Percentiles rank a stretch among this genome's conserved stretches.
These are phyloP conservation scores for Tinea trinotella DNA, from an alignment of 2,888 invertebrate species.

Conservation along the genomic window DNA sequence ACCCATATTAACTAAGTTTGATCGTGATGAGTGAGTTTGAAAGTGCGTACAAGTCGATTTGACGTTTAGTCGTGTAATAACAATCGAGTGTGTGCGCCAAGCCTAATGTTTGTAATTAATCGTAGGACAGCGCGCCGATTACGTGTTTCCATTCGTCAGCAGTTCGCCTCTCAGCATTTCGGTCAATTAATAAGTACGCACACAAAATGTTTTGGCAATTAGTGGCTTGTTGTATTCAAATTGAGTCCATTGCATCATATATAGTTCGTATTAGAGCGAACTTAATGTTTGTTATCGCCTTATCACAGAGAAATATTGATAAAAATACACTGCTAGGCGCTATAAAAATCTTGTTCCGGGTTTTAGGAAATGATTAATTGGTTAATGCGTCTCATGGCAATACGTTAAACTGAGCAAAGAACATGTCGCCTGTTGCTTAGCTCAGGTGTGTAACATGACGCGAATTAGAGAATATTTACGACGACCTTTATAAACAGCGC, in stretches of 20 bases:
- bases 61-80: too few relatives aligned
- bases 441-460: too few relatives aligned
- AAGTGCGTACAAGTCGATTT: too few relatives aligned
- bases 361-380: not conserved
- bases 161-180: not conserved
- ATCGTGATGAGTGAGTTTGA: too few relatives aligned
- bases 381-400: not conserved
- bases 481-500: too few relatives aligned
- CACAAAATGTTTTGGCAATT: conserved; percentile 12
- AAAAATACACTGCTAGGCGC: conserved; percentile 7
- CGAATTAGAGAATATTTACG: too few relatives aligned
- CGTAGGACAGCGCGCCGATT: not conserved
- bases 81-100: too few relatives aligned
- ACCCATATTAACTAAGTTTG: too few relatives aligned
- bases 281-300: not conserved
- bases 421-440: too few relatives aligned
- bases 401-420: too few relatives aligned
- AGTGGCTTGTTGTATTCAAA: not conserved
- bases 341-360: conserved; percentile 7
- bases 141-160: not conserved
- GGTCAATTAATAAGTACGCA: conserved; percentile 2
- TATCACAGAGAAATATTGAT: conserved; percentile 3
- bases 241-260: conserved; percentile 11
- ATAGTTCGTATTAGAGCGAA: not conserved
- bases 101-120: too few relatives aligned